These are phyloP conservation scores for Paramuricea clavata DNA, from an alignment of 92 coral and sea anemone species.

Conservation along the genomic window DNA sequence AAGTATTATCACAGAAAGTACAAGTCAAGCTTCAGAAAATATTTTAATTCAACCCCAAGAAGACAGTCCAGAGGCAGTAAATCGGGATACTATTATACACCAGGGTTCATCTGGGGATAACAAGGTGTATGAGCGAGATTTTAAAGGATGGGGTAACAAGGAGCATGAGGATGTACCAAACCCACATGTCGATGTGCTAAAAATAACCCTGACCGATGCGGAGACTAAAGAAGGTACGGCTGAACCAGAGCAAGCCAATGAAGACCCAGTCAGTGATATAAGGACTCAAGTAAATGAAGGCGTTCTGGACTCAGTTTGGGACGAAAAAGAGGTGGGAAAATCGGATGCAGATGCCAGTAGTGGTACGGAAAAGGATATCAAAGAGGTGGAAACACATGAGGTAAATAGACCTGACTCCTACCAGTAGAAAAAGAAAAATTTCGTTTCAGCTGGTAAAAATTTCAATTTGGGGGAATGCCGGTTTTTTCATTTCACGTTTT, in stretches of 20 bases:
- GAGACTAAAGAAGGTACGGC: conserved; percentile 92
- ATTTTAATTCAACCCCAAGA: not conserved
- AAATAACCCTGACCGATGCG: conserved; percentile 86
- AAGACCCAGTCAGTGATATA: not conserved
- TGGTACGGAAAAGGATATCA: conserved; percentile 11
- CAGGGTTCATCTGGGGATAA: not conserved
- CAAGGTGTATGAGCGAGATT: not conserved
- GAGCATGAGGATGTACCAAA: conserved; percentile 1
- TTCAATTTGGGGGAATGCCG: too few species aligned
- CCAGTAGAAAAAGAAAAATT: too few species aligned
- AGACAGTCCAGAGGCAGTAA: not conserved
- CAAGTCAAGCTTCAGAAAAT: not conserved
- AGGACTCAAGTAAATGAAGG: not conserved
- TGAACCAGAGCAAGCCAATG: conserved; percentile 71
- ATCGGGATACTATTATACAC: not conserved
- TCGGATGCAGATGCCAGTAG: not conserved
- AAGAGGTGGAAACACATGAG: conserved; percentile 36
- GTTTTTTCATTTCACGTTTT: too few species aligned
- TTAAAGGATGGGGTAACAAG: not conserved
- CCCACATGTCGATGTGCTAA: conserved; percentile 89
- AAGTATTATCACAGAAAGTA: not conserved
- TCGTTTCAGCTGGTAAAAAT: too few species aligned
- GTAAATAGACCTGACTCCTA: not conserved
- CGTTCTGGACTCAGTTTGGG: not conserved
- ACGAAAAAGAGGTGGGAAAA: not conserved